These are phyloP conservation scores for Melanostoma scalare DNA, from an alignment of 2,888 invertebrate genomes.

Conservation along the genomic window DNA sequence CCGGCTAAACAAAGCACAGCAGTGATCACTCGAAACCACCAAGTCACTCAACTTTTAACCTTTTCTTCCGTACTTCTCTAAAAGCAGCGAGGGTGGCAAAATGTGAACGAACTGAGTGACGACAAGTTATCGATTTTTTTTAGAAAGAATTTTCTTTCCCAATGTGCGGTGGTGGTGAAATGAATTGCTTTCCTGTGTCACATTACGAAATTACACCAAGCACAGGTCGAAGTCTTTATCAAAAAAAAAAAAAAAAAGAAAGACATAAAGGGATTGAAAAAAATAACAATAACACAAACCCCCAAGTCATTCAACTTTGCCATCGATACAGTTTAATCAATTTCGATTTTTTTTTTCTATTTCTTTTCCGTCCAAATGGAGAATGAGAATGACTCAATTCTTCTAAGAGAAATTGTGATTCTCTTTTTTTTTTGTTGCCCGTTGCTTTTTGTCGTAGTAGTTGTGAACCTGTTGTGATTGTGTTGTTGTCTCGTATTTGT, in stretches of 20 bases:
- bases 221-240: not conserved
- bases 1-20: conserved; percentile 6
- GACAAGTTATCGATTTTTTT: conserved; percentile 47
- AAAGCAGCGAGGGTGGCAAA: conserved; percentile 19
- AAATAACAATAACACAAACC: conserved; percentile 57
- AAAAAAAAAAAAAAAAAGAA: conserved; percentile 16
- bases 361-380: conserved; percentile 8
- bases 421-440: not conserved
- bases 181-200: conserved; percentile 46
- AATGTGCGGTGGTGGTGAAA: conserved; percentile 42
- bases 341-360: conserved; percentile 46
- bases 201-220: conserved; percentile 52
- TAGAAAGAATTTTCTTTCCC: conserved; percentile 31
- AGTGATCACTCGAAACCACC: conserved; percentile 28
- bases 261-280: conserved; percentile 17
- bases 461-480: too few relatives aligned
- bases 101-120: conserved; percentile 63
- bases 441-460: not conserved
- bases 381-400: conserved; percentile 36
- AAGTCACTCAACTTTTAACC: conserved; percentile 67
- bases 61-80: conserved; percentile 25
- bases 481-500: too few relatives aligned
- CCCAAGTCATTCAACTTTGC: conserved; percentile 70
- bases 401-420: conserved; percentile 33
- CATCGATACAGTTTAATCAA: conserved; percentile 73